Conservation (phyloP, 2,797 vertebrate genomes). For the Loris lydekkerianus region DNA sequence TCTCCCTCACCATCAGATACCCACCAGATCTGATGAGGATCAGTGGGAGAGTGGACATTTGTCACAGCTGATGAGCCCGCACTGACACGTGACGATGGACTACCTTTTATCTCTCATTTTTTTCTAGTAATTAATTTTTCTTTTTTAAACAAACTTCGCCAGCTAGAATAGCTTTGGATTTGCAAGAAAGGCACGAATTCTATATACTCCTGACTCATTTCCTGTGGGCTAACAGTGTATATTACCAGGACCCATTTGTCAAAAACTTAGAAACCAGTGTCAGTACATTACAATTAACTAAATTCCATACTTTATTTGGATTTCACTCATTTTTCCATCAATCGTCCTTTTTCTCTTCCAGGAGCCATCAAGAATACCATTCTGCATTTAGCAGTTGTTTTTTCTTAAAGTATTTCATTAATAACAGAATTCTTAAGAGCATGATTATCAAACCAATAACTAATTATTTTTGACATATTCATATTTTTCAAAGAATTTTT, state of each 20-base stretch:
- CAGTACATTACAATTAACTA: neutral
- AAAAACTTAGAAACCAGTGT: neutral
- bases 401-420: conserved; percentile 47
- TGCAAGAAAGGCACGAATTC: neutral
- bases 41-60: too few relatives aligned
- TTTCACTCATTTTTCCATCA: neutral
- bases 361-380: neutral
- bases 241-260: fast-evolving
- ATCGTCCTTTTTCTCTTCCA: neutral
- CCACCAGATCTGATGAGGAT: too few relatives aligned
- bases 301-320: neutral
- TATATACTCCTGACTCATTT: neutral
- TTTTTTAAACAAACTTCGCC: neutral
- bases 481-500: neutral
- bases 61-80: too few relatives aligned
- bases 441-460: neutral
- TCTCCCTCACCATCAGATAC: neutral
- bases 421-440: conserved; percentile 42
- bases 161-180: neutral
- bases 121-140: neutral
- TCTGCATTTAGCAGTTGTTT: neutral
- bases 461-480: neutral
- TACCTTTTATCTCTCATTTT: neutral
- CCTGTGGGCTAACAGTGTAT: fast-evolving
- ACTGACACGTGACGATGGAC: neutral